Percentiles rank a stretch among this genome's conserved stretches.
Conservation (phyloP, 1,140 invertebrate species). For the Bradysia coprophila region DNA sequence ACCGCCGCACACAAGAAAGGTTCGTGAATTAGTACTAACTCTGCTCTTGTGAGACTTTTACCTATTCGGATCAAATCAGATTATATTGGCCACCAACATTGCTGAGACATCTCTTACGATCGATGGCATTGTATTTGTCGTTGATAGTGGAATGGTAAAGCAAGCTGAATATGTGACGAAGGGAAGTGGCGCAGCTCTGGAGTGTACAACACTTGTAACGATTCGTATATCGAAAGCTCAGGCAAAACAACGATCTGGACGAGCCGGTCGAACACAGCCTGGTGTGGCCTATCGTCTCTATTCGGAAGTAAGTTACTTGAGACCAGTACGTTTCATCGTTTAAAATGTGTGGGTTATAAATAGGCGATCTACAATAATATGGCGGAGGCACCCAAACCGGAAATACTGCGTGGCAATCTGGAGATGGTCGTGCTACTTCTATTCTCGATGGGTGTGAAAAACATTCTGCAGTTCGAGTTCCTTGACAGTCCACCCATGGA, state of each 20-base stretch:
- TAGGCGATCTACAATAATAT: too few species aligned
- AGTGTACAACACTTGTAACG: constrained; percentile 96
- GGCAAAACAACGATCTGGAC: too few species aligned
- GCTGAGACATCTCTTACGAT: constrained; percentile 96
- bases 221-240: constrained; percentile 48
- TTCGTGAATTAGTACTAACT: constrained; percentile 84
- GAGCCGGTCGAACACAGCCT: too few species aligned
- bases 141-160: constrained; percentile 96
- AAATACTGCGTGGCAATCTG: too few species aligned
- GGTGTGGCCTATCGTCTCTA: constrained; percentile 84
- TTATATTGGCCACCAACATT: constrained; percentile 90
- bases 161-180: constrained; percentile 94
- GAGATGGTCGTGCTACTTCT: too few species aligned
- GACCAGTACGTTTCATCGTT: too few species aligned
- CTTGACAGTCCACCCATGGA: constrained; percentile 95
- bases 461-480: constrained; percentile 96
- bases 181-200: constrained; percentile 94
- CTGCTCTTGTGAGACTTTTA: too few species aligned
- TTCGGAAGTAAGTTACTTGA: constrained; percentile 93
- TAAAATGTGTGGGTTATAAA: too few species aligned
- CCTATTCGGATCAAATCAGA: too few species aligned
- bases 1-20: constrained; percentile 75
- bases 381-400: too few species aligned
- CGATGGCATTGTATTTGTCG: constrained; percentile 97
- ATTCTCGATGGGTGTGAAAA: too few species aligned